Percentiles rank a stretch among this genome's conserved stretches.
Conservation (phyloP, 2,113 vertebrate species). For the Mastomys natalensis region DNA sequence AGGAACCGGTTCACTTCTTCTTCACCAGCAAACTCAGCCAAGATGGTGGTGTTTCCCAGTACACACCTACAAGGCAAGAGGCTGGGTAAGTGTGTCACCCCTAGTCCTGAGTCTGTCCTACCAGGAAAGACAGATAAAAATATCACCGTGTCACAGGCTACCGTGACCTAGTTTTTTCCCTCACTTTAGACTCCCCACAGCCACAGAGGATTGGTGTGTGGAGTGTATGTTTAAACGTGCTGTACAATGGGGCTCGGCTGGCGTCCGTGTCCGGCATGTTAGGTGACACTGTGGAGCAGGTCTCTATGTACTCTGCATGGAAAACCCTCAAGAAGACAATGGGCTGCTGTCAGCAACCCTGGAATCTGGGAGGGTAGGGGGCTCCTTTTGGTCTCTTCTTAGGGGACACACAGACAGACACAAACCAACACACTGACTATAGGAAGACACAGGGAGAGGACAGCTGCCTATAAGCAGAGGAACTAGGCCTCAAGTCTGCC, state of each 20-base stretch:
- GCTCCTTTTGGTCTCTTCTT: fast-evolving
- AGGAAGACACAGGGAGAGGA: not conserved
- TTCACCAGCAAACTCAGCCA: slow-evolving; percentile 98
- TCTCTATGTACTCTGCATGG: fast-evolving
- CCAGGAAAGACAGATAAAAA: not conserved
- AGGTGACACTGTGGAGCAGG: fast-evolving
- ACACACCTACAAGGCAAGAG: slow-evolving; percentile 91
- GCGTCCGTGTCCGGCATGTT: not conserved
- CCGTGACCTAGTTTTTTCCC: not conserved
- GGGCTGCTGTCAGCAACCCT: not conserved
- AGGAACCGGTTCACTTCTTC: slow-evolving; percentile 99
- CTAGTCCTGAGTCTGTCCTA: fast-evolving
- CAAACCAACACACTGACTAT: fast-evolving
- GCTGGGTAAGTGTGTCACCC: fast-evolving
- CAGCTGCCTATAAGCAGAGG: too few species aligned
- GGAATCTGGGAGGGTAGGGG: fast-evolving
- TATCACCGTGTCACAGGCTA: not conserved
- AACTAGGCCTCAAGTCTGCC: not conserved
- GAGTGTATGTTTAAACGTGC: not conserved
- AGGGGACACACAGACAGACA: not conserved
- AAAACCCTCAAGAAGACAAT: not conserved
- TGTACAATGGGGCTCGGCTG: not conserved
- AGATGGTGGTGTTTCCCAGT: slow-evolving; percentile 99
- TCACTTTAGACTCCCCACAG: not conserved
- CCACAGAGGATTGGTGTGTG: fast-evolving